Base-by-base conservation (phyloP, 2,888 invertebrate species). In the Parnassius orleans region DNA sequence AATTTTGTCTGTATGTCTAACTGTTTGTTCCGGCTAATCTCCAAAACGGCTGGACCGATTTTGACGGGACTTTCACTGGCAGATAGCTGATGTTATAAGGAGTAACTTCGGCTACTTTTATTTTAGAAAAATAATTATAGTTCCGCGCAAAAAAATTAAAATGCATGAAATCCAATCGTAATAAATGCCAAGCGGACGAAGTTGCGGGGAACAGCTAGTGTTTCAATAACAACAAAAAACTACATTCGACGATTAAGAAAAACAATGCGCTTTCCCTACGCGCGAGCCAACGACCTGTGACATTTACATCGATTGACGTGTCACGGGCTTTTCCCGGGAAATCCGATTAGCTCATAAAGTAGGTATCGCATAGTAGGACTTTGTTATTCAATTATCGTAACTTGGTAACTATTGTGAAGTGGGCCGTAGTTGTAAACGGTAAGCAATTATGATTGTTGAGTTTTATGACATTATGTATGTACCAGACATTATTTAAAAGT, bases 311-410 rank as follows among this genome's bases (percentile, higher is more conserved):
- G 63, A 63, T 63, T 66, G 70, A 68, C 68, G 66, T 67, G 69
- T 66, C 66, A 66, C 59, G 67, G 72, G 69, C 63, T 69, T 72
- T 69, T 62, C 72, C 71, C 44, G 68, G 67, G 68, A 66, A 69
- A 66, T 65, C 65, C 63, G 59, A 55, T 63, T 60, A 63, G 14
- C 46, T 60, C 56, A 60, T 63, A 52, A 33, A 33, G 33, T 33
- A 52, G 56, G 42, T 19, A 46, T 52, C 48, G 33, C 33, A 15
- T 15, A 24, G 41, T 41, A 11, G 46, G 11, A 43, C 42, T 55
- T 55, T 63, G 53, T 63, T 58, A 63, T 63, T 56, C 46, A 63
- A 63, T 63, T 60, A 63, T 24, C 12, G 55, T 60, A 52, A 54
- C 53, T 43, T 42, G 7, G 57, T 57, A 53, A 57, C 61, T 48